These are phyloP conservation scores for Acestrorhynchus altus DNA, from an alignment of 2,797 vertebrate genomes.

Conservation along the genomic window DNA sequence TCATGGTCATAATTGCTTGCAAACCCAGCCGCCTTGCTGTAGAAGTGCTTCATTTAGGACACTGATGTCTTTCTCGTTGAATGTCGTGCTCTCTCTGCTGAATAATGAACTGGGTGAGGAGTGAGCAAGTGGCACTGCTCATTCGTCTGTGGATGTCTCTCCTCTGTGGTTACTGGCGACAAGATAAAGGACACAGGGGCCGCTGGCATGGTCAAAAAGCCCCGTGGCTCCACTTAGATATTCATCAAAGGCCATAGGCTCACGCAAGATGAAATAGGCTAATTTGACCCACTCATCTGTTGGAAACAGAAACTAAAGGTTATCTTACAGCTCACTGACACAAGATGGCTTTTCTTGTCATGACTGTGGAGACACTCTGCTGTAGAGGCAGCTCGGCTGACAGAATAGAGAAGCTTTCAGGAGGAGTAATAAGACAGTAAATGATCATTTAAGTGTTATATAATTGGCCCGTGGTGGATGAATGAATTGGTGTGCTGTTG, in stretches of 20 bases:
- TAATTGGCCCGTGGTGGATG: not conserved
- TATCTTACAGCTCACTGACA: constrained; percentile 39
- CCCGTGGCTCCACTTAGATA: constrained; percentile 54
- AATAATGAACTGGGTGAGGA: constrained; percentile 44
- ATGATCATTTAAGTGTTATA: not conserved
- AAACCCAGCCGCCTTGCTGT: constrained; percentile 1
- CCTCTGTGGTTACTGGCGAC: constrained; percentile 1
- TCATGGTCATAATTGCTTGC: constrained; percentile 4
- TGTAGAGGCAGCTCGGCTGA: constrained; percentile 10
- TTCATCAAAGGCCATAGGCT: constrained; percentile 47
- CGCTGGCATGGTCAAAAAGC: constrained; percentile 39
- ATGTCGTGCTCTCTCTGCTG: constrained; percentile 16
- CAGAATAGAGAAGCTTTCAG: not conserved
- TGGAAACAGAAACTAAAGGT: constrained; percentile 55
- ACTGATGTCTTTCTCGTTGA: constrained; percentile 29
- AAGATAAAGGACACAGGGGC: constrained; percentile 33
- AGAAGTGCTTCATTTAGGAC: constrained; percentile 26
- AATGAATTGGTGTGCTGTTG: not conserved
- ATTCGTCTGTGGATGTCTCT: constrained; percentile 15
- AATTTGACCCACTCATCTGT: constrained; percentile 55
- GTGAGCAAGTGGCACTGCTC: constrained; percentile 12
- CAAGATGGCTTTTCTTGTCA: constrained; percentile 47
- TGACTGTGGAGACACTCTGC: constrained; percentile 46
- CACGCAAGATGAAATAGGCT: constrained; percentile 46
- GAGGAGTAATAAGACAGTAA: not conserved